Percentiles rank a stretch among this genome's conserved stretches.
Conservation (phyloP, 2,888 invertebrate genomes). For the Neoaliturus tenellus region DNA sequence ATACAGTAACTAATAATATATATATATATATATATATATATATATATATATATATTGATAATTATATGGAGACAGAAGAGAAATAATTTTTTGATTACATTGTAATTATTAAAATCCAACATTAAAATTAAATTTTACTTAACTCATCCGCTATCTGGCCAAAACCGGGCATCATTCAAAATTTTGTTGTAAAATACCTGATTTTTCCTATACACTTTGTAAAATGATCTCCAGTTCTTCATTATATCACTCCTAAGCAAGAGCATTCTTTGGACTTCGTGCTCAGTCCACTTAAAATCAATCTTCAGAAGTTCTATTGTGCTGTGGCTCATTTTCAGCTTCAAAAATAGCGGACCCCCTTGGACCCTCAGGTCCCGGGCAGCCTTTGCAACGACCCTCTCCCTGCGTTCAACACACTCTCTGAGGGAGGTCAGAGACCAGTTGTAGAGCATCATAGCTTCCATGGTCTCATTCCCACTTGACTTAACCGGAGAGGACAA, state of each 20-base stretch:
- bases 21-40: no score
- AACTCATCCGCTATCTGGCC: not conserved
- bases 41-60: no score
- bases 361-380: slow-evolving; percentile 38
- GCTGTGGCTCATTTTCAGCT: slow-evolving; percentile 21
- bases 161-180: slow-evolving; percentile 14
- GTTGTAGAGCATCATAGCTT: slow-evolving; percentile 44
- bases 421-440: slow-evolving; percentile 25
- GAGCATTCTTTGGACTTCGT: slow-evolving; percentile 32
- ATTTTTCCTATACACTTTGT: slow-evolving; percentile 42
- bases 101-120: no score
- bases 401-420: not conserved
- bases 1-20: no score
- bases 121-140: not conserved
- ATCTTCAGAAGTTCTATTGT: slow-evolving; percentile 11
- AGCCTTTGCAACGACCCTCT: slow-evolving; percentile 21
- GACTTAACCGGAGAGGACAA: not conserved
- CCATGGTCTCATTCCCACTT: slow-evolving; percentile 34
- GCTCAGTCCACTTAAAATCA: slow-evolving; percentile 42
- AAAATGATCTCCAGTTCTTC: slow-evolving; percentile 47
- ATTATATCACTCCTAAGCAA: slow-evolving; percentile 44
- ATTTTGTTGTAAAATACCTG: not conserved
- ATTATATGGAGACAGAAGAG: no score
- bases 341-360: slow-evolving; percentile 38
- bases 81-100: not conserved